A percentile compares a stretch with the other conserved stretches of the same genome.
phyloP scores from a whole-genome alignment of 2,797 vertebrate species.

The Mormyrus hasselquistii region DNA sequence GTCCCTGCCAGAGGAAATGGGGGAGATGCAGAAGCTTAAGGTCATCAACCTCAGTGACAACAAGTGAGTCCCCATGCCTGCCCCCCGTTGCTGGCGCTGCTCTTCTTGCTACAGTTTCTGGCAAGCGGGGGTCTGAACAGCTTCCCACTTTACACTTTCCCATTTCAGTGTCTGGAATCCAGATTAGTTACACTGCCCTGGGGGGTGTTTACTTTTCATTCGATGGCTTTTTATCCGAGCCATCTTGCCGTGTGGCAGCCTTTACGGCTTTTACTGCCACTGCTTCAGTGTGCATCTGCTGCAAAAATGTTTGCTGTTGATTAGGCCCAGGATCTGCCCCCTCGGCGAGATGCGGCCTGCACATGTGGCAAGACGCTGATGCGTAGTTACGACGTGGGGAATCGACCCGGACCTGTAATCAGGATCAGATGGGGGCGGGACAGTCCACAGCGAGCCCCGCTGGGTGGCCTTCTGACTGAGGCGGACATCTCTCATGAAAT shows the following conservation, averaged over 20 bases:
- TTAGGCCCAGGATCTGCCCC: background rate
- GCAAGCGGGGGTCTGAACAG: background rate
- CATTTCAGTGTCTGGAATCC: background rate
- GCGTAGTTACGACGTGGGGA: background rate
- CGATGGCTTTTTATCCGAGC: background rate
- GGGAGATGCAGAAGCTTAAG: slow-evolving; percentile 93
- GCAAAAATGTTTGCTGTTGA: background rate
- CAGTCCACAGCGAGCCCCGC: background rate
- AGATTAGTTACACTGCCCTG: background rate
- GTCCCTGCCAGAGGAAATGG: slow-evolving; percentile 91
- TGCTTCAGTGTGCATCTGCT: background rate
- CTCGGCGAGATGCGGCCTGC: background rate
- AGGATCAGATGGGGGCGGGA: background rate
- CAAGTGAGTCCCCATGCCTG: slow-evolving; percentile 57
- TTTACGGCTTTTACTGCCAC: background rate
- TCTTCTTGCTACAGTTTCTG: background rate
- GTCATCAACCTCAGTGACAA: slow-evolving; percentile 98
- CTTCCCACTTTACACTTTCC: background rate
- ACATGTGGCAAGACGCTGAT: background rate
- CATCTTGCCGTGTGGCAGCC: background rate
- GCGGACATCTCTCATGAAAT: background rate
- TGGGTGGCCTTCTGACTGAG: background rate
- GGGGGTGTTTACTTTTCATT: background rate
- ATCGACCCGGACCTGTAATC: background rate
- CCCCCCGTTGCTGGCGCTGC: background rate